These are phyloP conservation scores for Pegoplata infirma DNA, from an alignment of 2,888 invertebrate genomes.

Conservation along the genomic window DNA sequence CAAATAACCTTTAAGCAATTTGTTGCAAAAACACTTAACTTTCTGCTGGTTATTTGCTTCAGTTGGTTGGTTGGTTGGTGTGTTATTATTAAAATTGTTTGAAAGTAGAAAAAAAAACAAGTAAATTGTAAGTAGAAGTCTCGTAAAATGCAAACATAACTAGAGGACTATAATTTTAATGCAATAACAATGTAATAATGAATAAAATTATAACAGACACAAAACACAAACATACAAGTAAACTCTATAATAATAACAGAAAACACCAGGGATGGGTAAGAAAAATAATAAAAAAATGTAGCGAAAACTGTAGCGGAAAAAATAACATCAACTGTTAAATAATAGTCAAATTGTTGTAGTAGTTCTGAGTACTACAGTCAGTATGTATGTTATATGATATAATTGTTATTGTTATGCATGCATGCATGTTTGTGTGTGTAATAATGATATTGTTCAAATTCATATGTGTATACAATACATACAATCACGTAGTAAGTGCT, in stretches of 20 bases:
- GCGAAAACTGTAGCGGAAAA: constrained; percentile 12
- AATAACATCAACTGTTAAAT: constrained; percentile 1
- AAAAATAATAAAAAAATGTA: neutral
- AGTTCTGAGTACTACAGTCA: no score
- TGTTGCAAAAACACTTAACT: constrained; percentile 38
- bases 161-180: constrained; percentile 37
- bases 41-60: constrained; percentile 24
- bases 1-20: constrained; percentile 43
- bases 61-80: no score
- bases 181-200: constrained; percentile 50
- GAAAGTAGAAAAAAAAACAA: constrained; percentile 21
- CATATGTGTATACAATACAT: neutral
- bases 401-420: neutral
- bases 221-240: neutral
- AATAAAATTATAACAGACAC: constrained; percentile 38
- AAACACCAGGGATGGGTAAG: neutral
- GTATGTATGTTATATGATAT: neutral
- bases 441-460: neutral
- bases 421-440: neutral
- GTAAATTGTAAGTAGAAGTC: constrained; percentile 29
- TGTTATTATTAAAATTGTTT: constrained; percentile 28
- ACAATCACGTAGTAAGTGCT: no score
- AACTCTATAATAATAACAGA: constrained; percentile 13
- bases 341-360: constrained; percentile 8
- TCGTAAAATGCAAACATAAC: neutral